A percentile compares a stretch with the other conserved stretches of the same genome.
Evolutionary conservation across 1,140 invertebrate species (phyloP).

Genomic region (Acyrthosiphon pisum): DNA sequence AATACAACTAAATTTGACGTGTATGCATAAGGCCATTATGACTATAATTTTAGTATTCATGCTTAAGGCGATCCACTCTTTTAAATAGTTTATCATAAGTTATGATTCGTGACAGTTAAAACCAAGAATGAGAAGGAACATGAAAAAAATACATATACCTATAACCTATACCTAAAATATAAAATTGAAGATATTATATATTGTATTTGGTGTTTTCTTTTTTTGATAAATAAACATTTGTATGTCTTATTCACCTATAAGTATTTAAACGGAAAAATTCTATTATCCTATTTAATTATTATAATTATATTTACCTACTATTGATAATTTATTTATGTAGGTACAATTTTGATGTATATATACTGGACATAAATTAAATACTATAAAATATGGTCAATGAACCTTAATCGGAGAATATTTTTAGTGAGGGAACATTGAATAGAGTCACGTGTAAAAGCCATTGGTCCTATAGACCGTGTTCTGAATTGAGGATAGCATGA

Average conservation of each 20-base stretch:
- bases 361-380: not conserved
- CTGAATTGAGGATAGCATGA: not conserved
- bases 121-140: not conserved
- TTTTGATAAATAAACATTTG: no score
- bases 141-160: not conserved
- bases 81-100: not conserved
- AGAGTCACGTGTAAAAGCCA: slow-evolving; percentile 18
- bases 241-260: no score
- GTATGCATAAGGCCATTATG: not conserved
- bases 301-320: not conserved
- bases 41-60: not conserved
- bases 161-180: not conserved
- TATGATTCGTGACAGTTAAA: not conserved
- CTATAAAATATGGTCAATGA: not conserved
- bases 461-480: not conserved
- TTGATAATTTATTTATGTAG: slow-evolving; percentile 5
- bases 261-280: not conserved
- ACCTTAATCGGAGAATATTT: not conserved
- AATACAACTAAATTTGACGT: not conserved
- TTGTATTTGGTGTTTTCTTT: no score
- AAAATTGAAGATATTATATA: not conserved
- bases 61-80: not conserved
- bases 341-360: not conserved
- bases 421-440: not conserved
- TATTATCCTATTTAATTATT: not conserved